Evolutionary conservation across 2,888 invertebrate species (phyloP).

Genomic region (Polyploca ridens): DNA sequence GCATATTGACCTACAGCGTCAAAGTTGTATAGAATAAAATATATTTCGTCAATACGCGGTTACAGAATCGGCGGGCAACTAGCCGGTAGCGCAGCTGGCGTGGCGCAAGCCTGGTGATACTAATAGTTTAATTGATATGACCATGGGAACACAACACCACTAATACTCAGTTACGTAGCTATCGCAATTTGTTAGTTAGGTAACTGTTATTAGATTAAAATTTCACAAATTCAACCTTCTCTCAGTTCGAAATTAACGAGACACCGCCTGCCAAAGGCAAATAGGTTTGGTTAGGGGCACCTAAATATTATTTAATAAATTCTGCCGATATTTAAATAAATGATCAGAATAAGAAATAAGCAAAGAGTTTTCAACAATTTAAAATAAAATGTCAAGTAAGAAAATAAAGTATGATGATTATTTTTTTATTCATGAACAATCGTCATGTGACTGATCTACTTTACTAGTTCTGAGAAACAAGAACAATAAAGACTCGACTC

Average conservation of each 20-base stretch:
- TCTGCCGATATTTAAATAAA: too few relatives aligned
- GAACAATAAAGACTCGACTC: too few relatives aligned
- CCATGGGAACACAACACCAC: slow-evolving; percentile 46
- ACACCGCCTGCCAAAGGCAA: too few relatives aligned
- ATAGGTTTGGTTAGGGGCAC: background rate
- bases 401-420: too few relatives aligned
- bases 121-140: slow-evolving; percentile 63
- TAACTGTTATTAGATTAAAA: slow-evolving; percentile 11
- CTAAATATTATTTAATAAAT: background rate
- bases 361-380: too few relatives aligned
- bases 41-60: slow-evolving; percentile 4
- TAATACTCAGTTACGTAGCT: slow-evolving; percentile 14
- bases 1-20: background rate
- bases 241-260: background rate
- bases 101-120: slow-evolving; percentile 35
- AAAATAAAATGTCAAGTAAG: too few relatives aligned
- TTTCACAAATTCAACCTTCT: slow-evolving; percentile 1
- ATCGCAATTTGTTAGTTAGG: slow-evolving; percentile 11
- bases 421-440: too few relatives aligned
- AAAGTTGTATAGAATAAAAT: background rate
- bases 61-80: slow-evolving; percentile 19
- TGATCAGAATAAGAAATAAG: too few relatives aligned
- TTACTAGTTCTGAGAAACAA: too few relatives aligned
- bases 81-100: slow-evolving; percentile 18
- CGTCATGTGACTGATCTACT: too few relatives aligned